Evolutionary conservation across 2,113 vertebrate genomes (phyloP), one percentile per base, ranked within the genome.

Genomic region (Syngnathoides biaculeatus): DNA sequence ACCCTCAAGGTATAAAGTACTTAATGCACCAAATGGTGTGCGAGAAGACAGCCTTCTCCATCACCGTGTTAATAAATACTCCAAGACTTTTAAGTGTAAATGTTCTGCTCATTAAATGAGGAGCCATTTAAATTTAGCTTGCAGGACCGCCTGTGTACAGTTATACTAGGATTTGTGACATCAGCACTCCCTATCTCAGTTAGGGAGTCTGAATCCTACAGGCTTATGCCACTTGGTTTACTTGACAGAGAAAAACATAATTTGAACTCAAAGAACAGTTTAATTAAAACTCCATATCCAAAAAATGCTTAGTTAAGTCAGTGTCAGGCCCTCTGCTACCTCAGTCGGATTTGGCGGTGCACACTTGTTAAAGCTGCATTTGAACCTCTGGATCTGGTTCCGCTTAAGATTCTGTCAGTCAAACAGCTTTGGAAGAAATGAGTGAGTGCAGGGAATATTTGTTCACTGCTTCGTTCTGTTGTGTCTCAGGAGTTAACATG

Each of bases 231-330:
- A 26, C 0, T 42, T 24, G 5, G 59, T 3, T 62, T 24, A 42
- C 59, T 42, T 20, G 55, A 8, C 55, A 57, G 55, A 57, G 27
- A 57, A 57, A 57, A 57, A 57, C 55, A 57, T 8, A 57, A 30
- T 57, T 57, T 57, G 10, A 60, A 19, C 58, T 22, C 11, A 12
- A 60, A 39, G 38, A 60, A 60, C 5, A 9, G 38, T 22, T 60
- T 60, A 4, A n/a, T 39, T n/a, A 13, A 39, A 39, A 35, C 3
- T 39, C 17, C 35, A 40, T 39, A 15, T n/a, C 30, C 39, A n/a
- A 60, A 12, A 12, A 60, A 38, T 59, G 35, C 12, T 20, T 39
- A 59, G 57, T 39, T 59, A 60, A n/a, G 20, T n/a, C 35, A 12
- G 35, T 11, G 38, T 22, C 20, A 40, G 9, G 20, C 35, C 38